phyloP scores from a whole-genome alignment of 1,140 invertebrate genomes.

The Drosophila aff. region DNA sequence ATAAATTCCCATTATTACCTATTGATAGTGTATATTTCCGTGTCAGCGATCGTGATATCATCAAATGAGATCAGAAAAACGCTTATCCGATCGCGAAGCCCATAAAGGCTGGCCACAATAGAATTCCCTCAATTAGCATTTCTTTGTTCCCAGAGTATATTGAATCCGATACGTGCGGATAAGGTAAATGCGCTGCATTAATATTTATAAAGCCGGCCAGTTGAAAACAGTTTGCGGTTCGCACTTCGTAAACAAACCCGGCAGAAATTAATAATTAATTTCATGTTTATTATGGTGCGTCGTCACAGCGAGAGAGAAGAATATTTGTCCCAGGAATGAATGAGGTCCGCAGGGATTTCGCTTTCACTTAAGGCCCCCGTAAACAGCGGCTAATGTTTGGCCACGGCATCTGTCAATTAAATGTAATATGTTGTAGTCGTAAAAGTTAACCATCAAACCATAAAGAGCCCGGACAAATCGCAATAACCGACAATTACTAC shows the following conservation, averaged over 20 bases:
- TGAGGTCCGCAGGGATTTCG: conserved; percentile 12
- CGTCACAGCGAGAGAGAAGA: conserved; percentile 2
- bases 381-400: not conserved
- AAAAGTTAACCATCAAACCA: conserved; percentile 48
- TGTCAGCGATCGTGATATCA: conserved; percentile 31
- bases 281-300: conserved; percentile 31
- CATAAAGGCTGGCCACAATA: conserved; percentile 22
- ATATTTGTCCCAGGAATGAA: conserved; percentile 25
- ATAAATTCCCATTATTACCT: conserved; percentile 13
- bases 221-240: conserved; percentile 38
- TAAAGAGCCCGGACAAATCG: conserved; percentile 52
- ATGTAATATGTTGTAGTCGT: conserved; percentile 71
- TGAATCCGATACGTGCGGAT: conserved; percentile 44
- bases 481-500: conserved; percentile 52
- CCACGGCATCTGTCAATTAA: conserved; percentile 65
- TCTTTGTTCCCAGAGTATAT: conserved; percentile 37
- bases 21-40: conserved; percentile 25
- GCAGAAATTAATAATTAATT: conserved; percentile 42
- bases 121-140: conserved; percentile 42
- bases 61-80: conserved; percentile 43
- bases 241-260: conserved; percentile 34
- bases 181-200: conserved; percentile 42
- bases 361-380: conserved; percentile 29
- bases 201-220: conserved; percentile 35
- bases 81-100: conserved; percentile 11